Conservation (phyloP, 37 sponge, comb jelly and placozoan genomes). For the Petrosia ficiformis region DNA sequence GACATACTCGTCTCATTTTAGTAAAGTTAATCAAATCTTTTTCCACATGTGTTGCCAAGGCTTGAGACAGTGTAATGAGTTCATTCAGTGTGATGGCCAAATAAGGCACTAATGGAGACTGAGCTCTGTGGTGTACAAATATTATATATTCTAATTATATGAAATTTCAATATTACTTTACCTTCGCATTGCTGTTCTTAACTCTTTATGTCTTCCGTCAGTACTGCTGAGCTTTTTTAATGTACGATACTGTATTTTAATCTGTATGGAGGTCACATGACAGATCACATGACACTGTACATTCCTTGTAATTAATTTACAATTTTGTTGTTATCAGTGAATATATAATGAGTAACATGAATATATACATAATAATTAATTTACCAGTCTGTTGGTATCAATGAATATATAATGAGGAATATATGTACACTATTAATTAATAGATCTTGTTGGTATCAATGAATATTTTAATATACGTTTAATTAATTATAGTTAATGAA, state of each 20-base stretch:
- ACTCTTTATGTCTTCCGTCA: constrained; percentile 53
- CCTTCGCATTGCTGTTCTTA: constrained; percentile 47
- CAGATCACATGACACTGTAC: no score
- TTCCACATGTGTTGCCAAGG: constrained; percentile 28
- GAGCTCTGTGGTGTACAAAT: constrained; percentile 11
- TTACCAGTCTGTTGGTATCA: no score
- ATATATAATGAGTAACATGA: no score
- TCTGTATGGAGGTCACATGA: not conserved
- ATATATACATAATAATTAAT: no score
- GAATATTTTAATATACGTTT: no score
- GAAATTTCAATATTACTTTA: not conserved
- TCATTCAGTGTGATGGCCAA: constrained; percentile 53
- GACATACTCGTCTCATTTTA: constrained; percentile 66
- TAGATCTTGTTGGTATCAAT: no score
- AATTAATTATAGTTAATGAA: no score
- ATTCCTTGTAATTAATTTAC: no score
- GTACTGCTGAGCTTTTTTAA: constrained; percentile 28
- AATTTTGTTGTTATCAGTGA: no score
- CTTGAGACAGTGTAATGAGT: constrained; percentile 42
- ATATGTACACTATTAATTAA: no score
- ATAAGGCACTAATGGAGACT: constrained; percentile 49
- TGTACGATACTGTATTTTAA: constrained; percentile 27
- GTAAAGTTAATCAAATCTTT: constrained; percentile 57
- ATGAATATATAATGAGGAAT: no score
- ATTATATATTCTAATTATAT: not conserved